These are phyloP conservation scores for Lithophane leautieri DNA, from an alignment of 2,888 invertebrate genomes.

Conservation along the genomic window DNA sequence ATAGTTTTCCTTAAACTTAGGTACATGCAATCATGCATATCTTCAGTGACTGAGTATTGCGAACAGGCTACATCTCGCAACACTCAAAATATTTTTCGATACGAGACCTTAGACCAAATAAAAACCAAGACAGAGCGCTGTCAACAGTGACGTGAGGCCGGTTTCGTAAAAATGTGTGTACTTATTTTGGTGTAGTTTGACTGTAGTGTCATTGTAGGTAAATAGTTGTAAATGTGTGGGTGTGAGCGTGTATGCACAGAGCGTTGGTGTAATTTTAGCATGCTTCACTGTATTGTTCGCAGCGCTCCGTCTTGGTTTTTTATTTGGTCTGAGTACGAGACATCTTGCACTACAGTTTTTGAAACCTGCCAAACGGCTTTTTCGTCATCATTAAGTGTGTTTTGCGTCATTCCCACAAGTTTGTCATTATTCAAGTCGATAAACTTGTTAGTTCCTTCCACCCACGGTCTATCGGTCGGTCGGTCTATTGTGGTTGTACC, in stretches of 20 bases:
- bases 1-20: neutral
- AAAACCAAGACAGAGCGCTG: too few species aligned
- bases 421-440: neutral
- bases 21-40: constrained; percentile 3
- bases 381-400: neutral
- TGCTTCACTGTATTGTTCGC: too few species aligned
- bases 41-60: neutral
- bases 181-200: too few species aligned
- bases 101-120: too few species aligned
- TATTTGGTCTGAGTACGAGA: too few species aligned
- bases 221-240: too few species aligned
- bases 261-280: too few species aligned
- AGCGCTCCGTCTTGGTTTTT: too few species aligned
- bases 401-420: neutral
- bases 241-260: too few species aligned
- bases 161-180: too few species aligned
- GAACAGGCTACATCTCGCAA: neutral
- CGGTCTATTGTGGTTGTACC: constrained; percentile 26
- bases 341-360: neutral
- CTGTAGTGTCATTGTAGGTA: too few species aligned
- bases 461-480: neutral
- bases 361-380: neutral
- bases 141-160: too few species aligned
- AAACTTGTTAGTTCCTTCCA: constrained; percentile 9
- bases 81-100: neutral